A percentile compares a stretch with the other conserved stretches of the same genome.
phyloP scores from a whole-genome alignment of 2,888 invertebrate species.

The Leptinotarsa rubiginosa region DNA sequence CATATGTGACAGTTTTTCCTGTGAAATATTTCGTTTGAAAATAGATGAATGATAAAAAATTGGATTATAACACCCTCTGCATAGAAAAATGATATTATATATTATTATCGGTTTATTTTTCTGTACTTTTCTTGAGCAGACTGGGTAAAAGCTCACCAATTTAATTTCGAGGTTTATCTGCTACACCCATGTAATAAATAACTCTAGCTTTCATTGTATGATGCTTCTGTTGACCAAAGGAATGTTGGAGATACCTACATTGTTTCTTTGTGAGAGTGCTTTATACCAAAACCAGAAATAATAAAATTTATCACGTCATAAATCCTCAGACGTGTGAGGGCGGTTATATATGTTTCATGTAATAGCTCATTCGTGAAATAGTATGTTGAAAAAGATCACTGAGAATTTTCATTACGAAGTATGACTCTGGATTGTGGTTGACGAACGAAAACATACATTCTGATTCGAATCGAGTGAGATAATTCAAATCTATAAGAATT shows the following conservation, averaged over 20 bases:
- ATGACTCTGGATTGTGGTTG: not conserved
- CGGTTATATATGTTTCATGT: constrained; percentile 38
- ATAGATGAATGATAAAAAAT: too few relatives aligned
- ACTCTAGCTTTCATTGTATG: constrained; percentile 22
- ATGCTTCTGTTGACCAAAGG: constrained; percentile 28
- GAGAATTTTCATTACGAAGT: constrained; percentile 31
- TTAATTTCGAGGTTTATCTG: constrained; percentile 27
- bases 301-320: constrained; percentile 38
- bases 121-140: not conserved
- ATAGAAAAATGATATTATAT: not conserved
- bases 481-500: too few relatives aligned
- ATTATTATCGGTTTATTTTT: not conserved
- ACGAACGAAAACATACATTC: too few relatives aligned
- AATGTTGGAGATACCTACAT: constrained; percentile 24
- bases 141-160: constrained; percentile 19
- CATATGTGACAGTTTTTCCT: too few relatives aligned
- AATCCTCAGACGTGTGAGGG: constrained; percentile 34
- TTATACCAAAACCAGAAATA: constrained; percentile 38
- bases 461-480: too few relatives aligned
- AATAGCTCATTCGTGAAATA: constrained; percentile 33
- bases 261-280: constrained; percentile 27
- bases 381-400: constrained; percentile 35
- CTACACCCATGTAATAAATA: constrained; percentile 27
- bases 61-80: too few relatives aligned
- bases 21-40: too few relatives aligned